Evolutionary conservation across 2,797 vertebrate species (phyloP).

Genomic region (Distichodus sexfasciatus): DNA sequence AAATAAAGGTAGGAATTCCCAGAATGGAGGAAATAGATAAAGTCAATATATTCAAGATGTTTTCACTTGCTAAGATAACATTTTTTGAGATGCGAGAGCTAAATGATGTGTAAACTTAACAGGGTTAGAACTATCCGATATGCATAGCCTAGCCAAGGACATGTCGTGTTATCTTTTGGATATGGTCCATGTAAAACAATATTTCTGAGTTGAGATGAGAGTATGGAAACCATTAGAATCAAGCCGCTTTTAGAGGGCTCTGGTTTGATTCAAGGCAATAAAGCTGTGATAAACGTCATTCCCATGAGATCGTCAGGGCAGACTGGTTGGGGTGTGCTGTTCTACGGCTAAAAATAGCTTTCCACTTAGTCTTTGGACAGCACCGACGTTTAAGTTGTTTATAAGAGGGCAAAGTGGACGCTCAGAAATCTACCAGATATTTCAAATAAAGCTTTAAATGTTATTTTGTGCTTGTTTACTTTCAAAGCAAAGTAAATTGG

Average conservation of each 20-base stretch:
- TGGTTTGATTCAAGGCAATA: slow-evolving; percentile 42
- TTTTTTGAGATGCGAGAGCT: too few relatives aligned
- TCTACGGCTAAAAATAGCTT: slow-evolving; percentile 34
- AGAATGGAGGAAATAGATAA: too few relatives aligned
- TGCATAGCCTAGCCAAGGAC: slow-evolving; percentile 48
- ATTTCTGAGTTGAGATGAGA: slow-evolving; percentile 50
- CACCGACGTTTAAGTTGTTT: slow-evolving; percentile 6
- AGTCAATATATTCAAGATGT: too few relatives aligned
- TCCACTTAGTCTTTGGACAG: neutral
- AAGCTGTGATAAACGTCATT: slow-evolving; percentile 46
- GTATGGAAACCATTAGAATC: slow-evolving; percentile 54
- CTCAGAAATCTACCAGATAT: neutral
- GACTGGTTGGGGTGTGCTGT: slow-evolving; percentile 38
- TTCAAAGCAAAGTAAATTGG: neutral
- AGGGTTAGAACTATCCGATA: slow-evolving; percentile 44
- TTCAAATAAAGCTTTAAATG: neutral
- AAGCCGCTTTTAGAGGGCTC: slow-evolving; percentile 32
- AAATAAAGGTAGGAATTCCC: too few relatives aligned
- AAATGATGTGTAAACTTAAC: neutral
- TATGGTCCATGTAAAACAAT: slow-evolving; percentile 67
- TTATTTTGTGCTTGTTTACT: neutral
- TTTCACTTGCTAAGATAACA: too few relatives aligned
- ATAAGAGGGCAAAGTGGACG: neutral
- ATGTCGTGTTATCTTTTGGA: slow-evolving; percentile 72
- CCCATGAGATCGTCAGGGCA: slow-evolving; percentile 21